Base-by-base conservation (phyloP, 2,797 vertebrate species). In the Xerus rutilus region DNA sequence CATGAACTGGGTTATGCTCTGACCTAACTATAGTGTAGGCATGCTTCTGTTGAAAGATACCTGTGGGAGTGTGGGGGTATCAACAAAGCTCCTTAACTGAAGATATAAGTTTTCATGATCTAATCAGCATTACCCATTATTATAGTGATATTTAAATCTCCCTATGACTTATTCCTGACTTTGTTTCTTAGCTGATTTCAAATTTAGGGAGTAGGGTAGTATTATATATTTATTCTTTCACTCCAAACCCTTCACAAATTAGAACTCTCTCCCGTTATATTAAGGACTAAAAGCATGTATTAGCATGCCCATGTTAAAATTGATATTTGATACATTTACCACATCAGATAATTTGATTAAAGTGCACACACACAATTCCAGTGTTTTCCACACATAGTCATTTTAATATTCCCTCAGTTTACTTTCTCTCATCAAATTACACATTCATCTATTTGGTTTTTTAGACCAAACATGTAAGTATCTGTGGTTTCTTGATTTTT, bases 151-250 rank as follows among this genome's bases (percentile, higher is more conserved):
- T 77, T 84, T 84, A 84, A 35, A 85, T 89, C 30, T 82, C 49
- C 8, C 21, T 43, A 9, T 1, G 14, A n/a, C 62, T 91, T 39
- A 20, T 89, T 90, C 17, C 32, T 88, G 10, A 30, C 72, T 92
- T 92, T 86, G 23, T 70, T 87, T 88, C 43, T 21, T 7, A 54
- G 39, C 32, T 17, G 7, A 62, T 91, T 96, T 85, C 32, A 96
- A 91, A 72, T 88, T 95, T n/a, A 65, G 32, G 9, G 25, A 76
- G 18, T 57, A 89, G 21, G 7, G 11, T 6, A 4, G 14, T 83
- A 3, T 69, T n/a, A 86, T 69, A 25, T 45, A 78, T 57, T 84
- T 87, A 57, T 86, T 82, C 6, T 7, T 18, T 65, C n/a, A 6
- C 83, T 94, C 3, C 76, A 85, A 92, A 84, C 30, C 20, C 13